Conservation (phyloP, 2,888 invertebrate species). For the Petrolisthes manimaculis region DNA sequence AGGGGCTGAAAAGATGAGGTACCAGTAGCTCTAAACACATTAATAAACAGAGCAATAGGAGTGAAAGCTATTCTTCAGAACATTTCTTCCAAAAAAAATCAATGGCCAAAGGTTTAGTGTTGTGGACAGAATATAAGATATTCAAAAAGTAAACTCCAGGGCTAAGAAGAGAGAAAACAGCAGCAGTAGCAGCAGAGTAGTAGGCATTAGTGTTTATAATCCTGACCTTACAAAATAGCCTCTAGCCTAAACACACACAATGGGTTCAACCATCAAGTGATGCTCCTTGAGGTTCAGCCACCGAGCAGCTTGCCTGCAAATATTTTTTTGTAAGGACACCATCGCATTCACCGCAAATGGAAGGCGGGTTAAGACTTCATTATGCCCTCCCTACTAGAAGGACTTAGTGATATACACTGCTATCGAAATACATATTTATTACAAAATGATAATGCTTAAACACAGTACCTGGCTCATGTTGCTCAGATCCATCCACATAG, state of each 20-base stretch:
- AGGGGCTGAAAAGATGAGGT: constrained; percentile 59
- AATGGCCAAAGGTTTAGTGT: constrained; percentile 43
- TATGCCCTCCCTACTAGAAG: constrained; percentile 54
- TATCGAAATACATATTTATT: constrained; percentile 66
- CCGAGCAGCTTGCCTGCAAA: constrained; percentile 32
- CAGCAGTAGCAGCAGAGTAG: constrained; percentile 56
- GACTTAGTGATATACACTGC: constrained; percentile 60
- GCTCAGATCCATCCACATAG: constrained; percentile 63
- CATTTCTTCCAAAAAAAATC: constrained; percentile 40
- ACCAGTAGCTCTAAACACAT: constrained; percentile 60
- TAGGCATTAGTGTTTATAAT: constrained; percentile 59
- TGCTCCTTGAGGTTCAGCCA: constrained; percentile 51
- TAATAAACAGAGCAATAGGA: constrained; percentile 42
- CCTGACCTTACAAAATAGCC: constrained; percentile 62
- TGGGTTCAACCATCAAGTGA: constrained; percentile 52
- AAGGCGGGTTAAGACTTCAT: constrained; percentile 26
- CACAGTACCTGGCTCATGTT: constrained; percentile 65
- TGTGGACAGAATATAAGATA: constrained; percentile 32
- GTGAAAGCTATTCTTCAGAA: constrained; percentile 36
- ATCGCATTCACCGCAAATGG: constrained; percentile 47
- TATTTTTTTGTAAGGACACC: constrained; percentile 42
- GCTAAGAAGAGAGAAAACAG: constrained; percentile 57
- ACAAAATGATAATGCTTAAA: constrained; percentile 66
- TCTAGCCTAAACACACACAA: constrained; percentile 58
- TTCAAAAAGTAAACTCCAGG: constrained; percentile 45